Base-by-base conservation (phyloP, 2,888 invertebrate genomes). In the Tiliacea aurago region DNA sequence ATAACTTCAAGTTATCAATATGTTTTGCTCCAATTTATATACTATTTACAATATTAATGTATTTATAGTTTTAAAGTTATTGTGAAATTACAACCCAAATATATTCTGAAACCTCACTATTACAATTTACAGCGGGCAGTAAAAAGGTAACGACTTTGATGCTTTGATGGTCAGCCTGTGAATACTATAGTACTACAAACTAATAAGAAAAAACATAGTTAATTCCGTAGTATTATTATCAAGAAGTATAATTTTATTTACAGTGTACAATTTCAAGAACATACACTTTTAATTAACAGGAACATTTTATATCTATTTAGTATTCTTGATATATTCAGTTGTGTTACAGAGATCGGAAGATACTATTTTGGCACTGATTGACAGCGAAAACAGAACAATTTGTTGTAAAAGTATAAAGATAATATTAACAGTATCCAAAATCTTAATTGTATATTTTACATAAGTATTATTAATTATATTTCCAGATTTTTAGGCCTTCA, bases 401-500 rank as follows among this genome's bases (percentile, higher is more conserved):
- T 69, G 65, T 73, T 82, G 78, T 78, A 83, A 83, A 85, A 76
- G 78, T 84, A 85, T 80, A 81, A 85, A 86, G 71, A 82, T 67
- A 43, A 70, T 66, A 70, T 79, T 79, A 84, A 76, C 74, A 81
- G 65, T 83, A 83, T 86, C 78, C 84, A 83, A 86, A 80, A 78
- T 80, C 76, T 78, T 86, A 86, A 78, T 66, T 78, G 49, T 84
- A 76, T 73, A 82, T 74, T 76, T 83, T 77, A 84, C 78, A 85
- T 69, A 62, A 15, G 69, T 37, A 66, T 41, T 45, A n/a, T 23
- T 70, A 62, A 66, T 68, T 69, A 75, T 81, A 78, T 73, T 76
- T 73, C 53, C 72, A 71, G 73, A 80, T 77, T 72, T 72, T 80
- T 89, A 90, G 88, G 89, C 90, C 88, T 75, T 80, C 75, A 79